A percentile compares a stretch with the other conserved stretches of the same genome.
phyloP scores from a whole-genome alignment of 2,797 vertebrate genomes.

The Silurus aristotelis region DNA sequence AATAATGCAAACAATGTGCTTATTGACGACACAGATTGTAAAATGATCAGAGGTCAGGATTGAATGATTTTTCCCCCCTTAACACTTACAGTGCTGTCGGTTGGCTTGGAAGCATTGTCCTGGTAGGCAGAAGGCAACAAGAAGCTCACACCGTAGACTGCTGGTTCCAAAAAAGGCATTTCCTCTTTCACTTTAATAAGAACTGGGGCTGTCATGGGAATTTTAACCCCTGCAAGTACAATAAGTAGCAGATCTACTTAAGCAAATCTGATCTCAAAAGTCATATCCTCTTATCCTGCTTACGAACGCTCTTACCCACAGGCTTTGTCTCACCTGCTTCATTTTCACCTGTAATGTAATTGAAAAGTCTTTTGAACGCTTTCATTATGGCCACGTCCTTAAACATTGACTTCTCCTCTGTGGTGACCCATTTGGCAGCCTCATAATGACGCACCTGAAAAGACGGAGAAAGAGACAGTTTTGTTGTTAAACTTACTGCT shows the following conservation, averaged over 20 bases:
- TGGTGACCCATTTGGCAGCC: constrained; percentile 69
- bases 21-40: neutral
- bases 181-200: constrained; percentile 54
- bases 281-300: neutral
- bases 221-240: constrained; percentile 60
- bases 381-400: constrained; percentile 56
- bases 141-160: constrained; percentile 67
- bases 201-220: constrained; percentile 74
- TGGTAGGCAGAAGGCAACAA: constrained; percentile 71
- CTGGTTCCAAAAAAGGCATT: neutral
- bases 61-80: neutral
- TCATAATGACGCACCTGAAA: constrained; percentile 72
- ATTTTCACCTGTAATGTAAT: constrained; percentile 72
- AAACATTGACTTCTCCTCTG: constrained; percentile 41
- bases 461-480: neutral
- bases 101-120: constrained; percentile 62
- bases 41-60: too few species aligned
- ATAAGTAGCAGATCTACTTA: neutral
- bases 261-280: neutral
- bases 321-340: constrained; percentile 54
- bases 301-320: neutral
- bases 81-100: constrained; percentile 56
- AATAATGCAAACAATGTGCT: neutral
- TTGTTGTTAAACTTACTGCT: neutral
- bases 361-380: constrained; percentile 66